Conservation (phyloP, 2,888 invertebrate species). For the Molorchus minor region DNA sequence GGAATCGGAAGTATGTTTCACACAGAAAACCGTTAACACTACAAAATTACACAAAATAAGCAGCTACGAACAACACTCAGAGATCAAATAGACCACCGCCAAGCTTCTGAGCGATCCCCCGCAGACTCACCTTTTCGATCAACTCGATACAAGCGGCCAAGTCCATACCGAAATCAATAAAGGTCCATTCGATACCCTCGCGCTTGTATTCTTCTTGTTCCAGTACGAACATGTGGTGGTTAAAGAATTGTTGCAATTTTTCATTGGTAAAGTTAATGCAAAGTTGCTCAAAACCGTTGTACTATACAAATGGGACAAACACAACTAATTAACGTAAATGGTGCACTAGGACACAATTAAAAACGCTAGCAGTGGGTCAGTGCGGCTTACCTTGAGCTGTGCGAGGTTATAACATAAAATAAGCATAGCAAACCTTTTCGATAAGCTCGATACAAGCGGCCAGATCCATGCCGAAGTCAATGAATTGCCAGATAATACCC, state of each 20-base stretch:
- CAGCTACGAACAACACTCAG: neutral
- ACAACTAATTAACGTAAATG: constrained; percentile 15
- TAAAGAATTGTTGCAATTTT: constrained; percentile 98
- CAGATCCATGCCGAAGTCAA: constrained; percentile 99
- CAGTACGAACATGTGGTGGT: constrained; percentile 97
- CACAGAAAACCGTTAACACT: neutral
- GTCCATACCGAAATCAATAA: constrained; percentile 98
- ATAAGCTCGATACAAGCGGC: constrained; percentile 98
- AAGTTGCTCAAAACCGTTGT: constrained; percentile 96
- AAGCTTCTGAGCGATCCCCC: constrained; percentile 4
- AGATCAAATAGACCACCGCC: constrained; percentile 4
- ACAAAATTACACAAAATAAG: neutral
- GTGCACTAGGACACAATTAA: neutral
- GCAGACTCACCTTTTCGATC: constrained; percentile 85
- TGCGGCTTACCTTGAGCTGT: constrained; percentile 9
- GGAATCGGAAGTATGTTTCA: constrained; percentile 39
- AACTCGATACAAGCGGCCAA: constrained; percentile 95
- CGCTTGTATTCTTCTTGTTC: constrained; percentile 96
- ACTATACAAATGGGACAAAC: constrained; percentile 65
- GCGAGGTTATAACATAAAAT: constrained; percentile 18
- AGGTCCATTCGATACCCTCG: constrained; percentile 94
- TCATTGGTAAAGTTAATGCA: constrained; percentile 99
- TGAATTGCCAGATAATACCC: constrained; percentile 98
- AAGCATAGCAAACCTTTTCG: constrained; percentile 79
- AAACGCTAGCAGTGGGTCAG: neutral